Percentiles rank a stretch among this genome's conserved stretches.
These are phyloP conservation scores for Tenthredo notha DNA, from an alignment of 2,888 invertebrate genomes.

Conservation along the genomic window DNA sequence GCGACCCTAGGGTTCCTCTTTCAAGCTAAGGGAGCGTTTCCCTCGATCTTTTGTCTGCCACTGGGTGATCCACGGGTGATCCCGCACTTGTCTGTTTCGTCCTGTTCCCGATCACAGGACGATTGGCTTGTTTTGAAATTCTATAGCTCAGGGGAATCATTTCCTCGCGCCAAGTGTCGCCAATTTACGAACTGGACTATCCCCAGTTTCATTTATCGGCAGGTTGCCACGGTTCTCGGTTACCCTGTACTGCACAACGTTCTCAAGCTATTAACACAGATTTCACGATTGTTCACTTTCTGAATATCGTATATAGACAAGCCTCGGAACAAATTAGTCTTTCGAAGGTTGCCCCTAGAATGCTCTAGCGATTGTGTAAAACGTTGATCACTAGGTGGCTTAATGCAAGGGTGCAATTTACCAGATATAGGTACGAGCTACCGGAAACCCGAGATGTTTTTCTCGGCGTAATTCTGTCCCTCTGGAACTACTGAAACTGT, in stretches of 20 bases:
- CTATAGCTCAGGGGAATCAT: constrained; percentile 58
- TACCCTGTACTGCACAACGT: constrained; percentile 4
- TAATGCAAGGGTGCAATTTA: constrained; percentile 20
- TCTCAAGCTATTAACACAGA: constrained; percentile 41
- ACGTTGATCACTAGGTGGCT: neutral
- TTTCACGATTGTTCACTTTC: constrained; percentile 13
- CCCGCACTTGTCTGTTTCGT: constrained; percentile 37
- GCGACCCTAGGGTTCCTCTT: constrained; percentile 43
- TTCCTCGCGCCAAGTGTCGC: constrained; percentile 52
- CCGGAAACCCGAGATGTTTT: constrained; percentile 46
- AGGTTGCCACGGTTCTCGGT: constrained; percentile 53
- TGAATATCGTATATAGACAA: neutral
- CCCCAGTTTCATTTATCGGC: neutral
- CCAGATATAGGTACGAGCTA: neutral
- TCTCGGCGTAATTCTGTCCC: neutral
- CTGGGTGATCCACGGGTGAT: constrained; percentile 36
- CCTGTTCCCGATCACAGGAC: constrained; percentile 63
- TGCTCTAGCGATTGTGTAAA: neutral
- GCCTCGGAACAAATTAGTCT: neutral
- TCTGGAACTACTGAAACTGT: neutral
- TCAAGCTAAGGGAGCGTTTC: constrained; percentile 28
- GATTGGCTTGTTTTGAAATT: constrained; percentile 74
- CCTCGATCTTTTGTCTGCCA: constrained; percentile 41
- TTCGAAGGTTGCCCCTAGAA: neutral
- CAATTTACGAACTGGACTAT: constrained; percentile 43